phyloP scores from a whole-genome alignment of 2,888 invertebrate genomes.

The Malachius bipustulatus region DNA sequence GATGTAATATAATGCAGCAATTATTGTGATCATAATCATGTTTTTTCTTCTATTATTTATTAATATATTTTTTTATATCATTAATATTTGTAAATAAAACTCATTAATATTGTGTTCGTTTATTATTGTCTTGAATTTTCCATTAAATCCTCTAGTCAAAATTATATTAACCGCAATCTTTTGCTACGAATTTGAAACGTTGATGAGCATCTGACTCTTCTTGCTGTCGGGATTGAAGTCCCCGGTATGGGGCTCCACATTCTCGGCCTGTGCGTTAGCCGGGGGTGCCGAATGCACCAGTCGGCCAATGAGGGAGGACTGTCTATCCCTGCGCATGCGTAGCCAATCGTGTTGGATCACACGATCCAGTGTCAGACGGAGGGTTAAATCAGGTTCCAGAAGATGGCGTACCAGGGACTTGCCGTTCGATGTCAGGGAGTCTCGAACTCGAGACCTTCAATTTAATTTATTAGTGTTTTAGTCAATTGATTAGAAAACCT shows the following conservation, averaged over 20 bases:
- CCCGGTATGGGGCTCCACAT: constrained; percentile 29
- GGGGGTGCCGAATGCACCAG: constrained; percentile 50
- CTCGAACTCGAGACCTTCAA: constrained; percentile 51
- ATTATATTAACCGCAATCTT: too few relatives aligned
- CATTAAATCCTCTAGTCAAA: too few relatives aligned
- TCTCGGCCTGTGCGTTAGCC: constrained; percentile 26
- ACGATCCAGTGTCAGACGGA: constrained; percentile 61
- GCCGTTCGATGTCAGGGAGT: constrained; percentile 55
- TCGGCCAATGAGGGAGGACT: constrained; percentile 45
- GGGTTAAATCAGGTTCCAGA: constrained; percentile 72
- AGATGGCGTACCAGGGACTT: constrained; percentile 70
- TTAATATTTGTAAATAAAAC: too few relatives aligned
- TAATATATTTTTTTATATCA: too few relatives aligned
- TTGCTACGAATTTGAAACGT: constrained; percentile 20
- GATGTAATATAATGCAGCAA: too few relatives aligned
- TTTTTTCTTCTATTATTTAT: too few relatives aligned
- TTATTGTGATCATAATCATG: too few relatives aligned
- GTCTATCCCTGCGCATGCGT: constrained; percentile 48
- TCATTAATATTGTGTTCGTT: too few relatives aligned
- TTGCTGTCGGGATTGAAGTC: constrained; percentile 36
- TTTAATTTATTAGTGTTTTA: too few relatives aligned
- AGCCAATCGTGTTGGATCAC: constrained; percentile 70
- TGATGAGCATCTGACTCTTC: constrained; percentile 35
- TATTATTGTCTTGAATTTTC: too few relatives aligned
- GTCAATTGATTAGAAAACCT: too few relatives aligned